Conservation (phyloP, 2,113 vertebrate genomes). For the Phalacrocorax carbo region DNA sequence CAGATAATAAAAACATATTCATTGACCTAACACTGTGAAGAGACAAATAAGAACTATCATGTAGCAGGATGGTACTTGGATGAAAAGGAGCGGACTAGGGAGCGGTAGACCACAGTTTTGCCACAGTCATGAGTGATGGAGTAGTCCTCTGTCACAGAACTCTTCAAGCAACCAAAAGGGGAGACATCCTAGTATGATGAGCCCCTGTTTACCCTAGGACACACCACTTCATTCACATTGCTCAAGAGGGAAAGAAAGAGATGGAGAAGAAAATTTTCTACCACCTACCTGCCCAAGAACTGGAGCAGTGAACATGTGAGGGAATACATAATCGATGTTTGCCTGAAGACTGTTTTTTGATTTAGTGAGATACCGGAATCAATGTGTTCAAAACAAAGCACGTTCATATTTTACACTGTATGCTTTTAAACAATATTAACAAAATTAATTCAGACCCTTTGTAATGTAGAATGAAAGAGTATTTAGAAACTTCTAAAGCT, state of each 20-base stretch:
- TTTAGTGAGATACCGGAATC: not conserved
- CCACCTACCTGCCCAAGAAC: not conserved
- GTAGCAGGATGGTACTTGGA: not conserved
- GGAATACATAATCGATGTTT: not conserved
- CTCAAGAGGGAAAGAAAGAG: not conserved
- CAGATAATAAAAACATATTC: not conserved
- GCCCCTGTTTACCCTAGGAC: not conserved
- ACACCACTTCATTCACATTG: not conserved
- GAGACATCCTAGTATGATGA: not conserved
- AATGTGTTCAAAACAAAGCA: not conserved
- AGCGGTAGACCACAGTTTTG: not conserved
- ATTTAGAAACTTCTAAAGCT: constrained; percentile 27
- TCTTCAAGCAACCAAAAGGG: not conserved
- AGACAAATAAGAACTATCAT: not conserved
- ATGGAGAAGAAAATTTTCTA: not conserved
- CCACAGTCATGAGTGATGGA: fast-evolving
- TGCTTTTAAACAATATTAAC: constrained; percentile 24
- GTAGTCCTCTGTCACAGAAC: not conserved
- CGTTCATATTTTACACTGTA: not conserved
- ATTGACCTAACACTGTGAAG: not conserved
- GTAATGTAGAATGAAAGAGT: not conserved
- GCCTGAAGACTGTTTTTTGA: not conserved
- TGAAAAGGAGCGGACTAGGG: not conserved
- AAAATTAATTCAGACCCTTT: not conserved
- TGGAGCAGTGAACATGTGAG: not conserved